Evolutionary conservation across 2,113 vertebrate genomes (phyloP), one percentile per base, ranked within the genome.

Genomic region (Callaeas wilsoni): DNA sequence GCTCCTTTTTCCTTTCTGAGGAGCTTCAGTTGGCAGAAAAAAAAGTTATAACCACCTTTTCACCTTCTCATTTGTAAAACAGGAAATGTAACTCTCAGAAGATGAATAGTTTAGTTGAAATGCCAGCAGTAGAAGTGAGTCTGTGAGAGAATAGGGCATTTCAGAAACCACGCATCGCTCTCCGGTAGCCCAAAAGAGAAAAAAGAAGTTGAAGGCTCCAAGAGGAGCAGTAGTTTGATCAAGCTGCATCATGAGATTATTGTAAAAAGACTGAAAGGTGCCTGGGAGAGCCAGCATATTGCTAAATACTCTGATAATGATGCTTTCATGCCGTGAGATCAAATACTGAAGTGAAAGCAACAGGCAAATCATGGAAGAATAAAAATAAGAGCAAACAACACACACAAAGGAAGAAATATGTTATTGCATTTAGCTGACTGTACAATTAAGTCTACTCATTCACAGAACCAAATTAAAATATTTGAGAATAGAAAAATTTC

Each of bases 221-320:
- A 84, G 20, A 42, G 18, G 32, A 77, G 37, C 39, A 83, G 59
- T 83, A 90, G 62, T 85, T 92, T 83, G 73, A 83, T 84, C 53
- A 93, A 76, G 25, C 14, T 80, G 17, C 46, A 56, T 68, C n/a
- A 62, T 83, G 63, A 83, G 42, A 53, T 67, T 86, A 73, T 85
- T 84, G 30, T 49, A 84, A 83, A 57, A 37, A 84, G 57, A 46
- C 14, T 60, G 46, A 53, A 86, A 91, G 83, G 18, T 5, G 7
- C 32, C n/a, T 90, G n/a, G 20, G 37, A 91, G 25, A 80, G 18
- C 0, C 41, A 83, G 37, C 76, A 49, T 80, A 57, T 65, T 68
- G 9, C 4, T 56, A 3, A 21, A 35, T 44, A 52, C 19, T 6
- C 13, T 35, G 32, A 49, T 57, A 82, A 57, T 77, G 13, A 6